A percentile compares a stretch with the other conserved stretches of the same genome.
These are phyloP conservation scores for Hippocampus kuda DNA, from an alignment of 2,797 vertebrate genomes.

Conservation along the genomic window DNA sequence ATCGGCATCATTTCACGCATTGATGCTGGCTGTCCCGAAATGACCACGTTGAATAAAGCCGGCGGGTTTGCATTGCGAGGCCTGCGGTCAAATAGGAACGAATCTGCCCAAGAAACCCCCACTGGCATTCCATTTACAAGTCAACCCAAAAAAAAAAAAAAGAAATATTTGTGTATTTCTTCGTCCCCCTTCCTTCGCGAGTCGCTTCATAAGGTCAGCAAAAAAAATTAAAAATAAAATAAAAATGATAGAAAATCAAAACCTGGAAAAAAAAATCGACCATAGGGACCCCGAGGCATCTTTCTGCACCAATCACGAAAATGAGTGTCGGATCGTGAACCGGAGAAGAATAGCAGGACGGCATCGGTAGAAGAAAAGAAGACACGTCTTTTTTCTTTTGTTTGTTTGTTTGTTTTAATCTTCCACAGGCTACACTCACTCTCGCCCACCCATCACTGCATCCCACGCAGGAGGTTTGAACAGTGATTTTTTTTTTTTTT, in stretches of 20 bases:
- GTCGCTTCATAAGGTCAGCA: constrained; percentile 57
- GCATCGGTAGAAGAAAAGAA: constrained; percentile 62
- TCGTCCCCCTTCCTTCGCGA: constrained; percentile 40
- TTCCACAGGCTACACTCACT: constrained; percentile 58
- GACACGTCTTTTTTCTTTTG: constrained; percentile 48
- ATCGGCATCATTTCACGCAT: constrained; percentile 65
- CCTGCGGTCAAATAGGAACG: constrained; percentile 27
- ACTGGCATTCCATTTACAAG: constrained; percentile 34
- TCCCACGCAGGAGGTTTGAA: constrained; percentile 67
- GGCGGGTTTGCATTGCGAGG: constrained; percentile 13
- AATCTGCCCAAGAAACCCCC: constrained; percentile 24
- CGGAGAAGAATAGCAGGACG: constrained; percentile 53
- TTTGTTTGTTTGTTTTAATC: constrained; percentile 40
- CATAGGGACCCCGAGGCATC: constrained; percentile 58
- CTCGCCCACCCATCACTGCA: constrained; percentile 48
- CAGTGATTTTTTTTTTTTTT: constrained; percentile 57
- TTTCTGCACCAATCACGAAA: constrained; percentile 53
- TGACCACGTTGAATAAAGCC: constrained; percentile 37
- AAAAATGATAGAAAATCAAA: constrained; percentile 60
- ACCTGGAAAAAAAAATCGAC: constrained; percentile 58
- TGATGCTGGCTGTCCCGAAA: constrained; percentile 43
- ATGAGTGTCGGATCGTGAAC: constrained; percentile 46
- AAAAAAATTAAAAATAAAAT: constrained; percentile 39
- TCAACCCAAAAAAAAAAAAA: constrained; percentile 64
- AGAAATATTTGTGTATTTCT: constrained; percentile 70